Base-by-base conservation (phyloP, 2,113 vertebrate species). In the Bubalus kerabau region DNA sequence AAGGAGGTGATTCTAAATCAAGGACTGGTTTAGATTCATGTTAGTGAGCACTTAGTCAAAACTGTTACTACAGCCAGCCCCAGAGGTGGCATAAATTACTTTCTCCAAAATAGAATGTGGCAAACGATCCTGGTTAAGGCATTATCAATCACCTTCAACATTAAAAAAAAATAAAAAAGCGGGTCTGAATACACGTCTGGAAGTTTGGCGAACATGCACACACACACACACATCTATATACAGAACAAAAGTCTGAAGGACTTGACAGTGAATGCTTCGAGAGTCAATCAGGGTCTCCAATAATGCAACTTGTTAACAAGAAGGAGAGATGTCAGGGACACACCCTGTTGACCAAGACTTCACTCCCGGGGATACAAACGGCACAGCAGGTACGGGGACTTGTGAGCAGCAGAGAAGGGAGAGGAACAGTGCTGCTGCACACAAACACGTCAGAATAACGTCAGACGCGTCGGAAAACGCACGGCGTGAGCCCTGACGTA, bases 1-100 rank as follows among this genome's bases (percentile, higher is more conserved):
- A 97, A 90, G 71, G 32, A 40, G 60, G 88, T 64, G 92, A 48
- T 90, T 93, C 54, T 76, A 92, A 87, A 81, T 71, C 92, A 93
- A 95, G 82, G 62, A 56, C 0, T 87, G 52, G 74, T 93, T 96
- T 71, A 92, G 78, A 93, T 84, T 62, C 78, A 93, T 36, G 83
- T 56, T 46, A 85, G 56, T 62, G 80, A 91, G 54, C 90, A 64
- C 67, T 91, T 43, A 50, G 67, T 59, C 86, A 92, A 87, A 95
- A 91, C 43, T 23, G 19, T 56, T 83, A 87, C 81, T 50, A 50
- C 5, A n/a, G 36, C 59, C 52, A 95, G 56, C 32, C 43, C 48
- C 36, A 64, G 78, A 91, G 21, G 50, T 7, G 26, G 50, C 21
- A 82, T 60, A 62, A 94, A 94, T 88, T 46, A 93, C 43, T 74